A percentile compares a stretch with the other conserved stretches of the same genome.
These are phyloP conservation scores for Salvator merianae DNA, from an alignment of 2,113 vertebrate species.

Conservation along the genomic window DNA sequence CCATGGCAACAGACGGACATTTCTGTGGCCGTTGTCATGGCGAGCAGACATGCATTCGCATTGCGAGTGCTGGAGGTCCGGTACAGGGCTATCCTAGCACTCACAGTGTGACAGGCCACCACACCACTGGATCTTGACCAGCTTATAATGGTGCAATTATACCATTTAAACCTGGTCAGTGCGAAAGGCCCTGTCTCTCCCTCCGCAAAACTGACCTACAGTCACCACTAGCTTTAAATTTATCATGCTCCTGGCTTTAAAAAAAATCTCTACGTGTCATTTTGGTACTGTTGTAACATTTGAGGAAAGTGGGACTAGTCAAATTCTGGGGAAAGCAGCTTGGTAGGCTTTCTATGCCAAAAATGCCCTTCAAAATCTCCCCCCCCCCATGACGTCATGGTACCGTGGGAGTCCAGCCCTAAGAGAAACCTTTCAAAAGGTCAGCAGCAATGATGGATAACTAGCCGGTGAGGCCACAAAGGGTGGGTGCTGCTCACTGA, in stretches of 20 bases:
- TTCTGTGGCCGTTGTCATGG: too few relatives aligned
- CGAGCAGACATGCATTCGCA: too few relatives aligned
- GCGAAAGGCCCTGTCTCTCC: too few relatives aligned
- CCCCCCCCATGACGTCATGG: slow-evolving; percentile 4
- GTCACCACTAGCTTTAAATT: not conserved
- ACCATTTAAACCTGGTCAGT: too few relatives aligned
- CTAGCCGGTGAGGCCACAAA: slow-evolving; percentile 5
- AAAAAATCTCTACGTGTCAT: slow-evolving; percentile 34
- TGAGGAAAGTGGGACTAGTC: slow-evolving; percentile 45
- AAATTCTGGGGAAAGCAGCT: slow-evolving; percentile 1
- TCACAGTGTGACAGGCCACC: too few relatives aligned
- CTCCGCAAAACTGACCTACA: not conserved
- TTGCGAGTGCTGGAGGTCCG: too few relatives aligned
- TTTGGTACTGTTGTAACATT: slow-evolving; percentile 22
- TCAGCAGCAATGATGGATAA: slow-evolving; percentile 46
- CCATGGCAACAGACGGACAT: too few relatives aligned
- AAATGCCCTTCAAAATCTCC: not conserved
- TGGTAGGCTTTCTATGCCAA: not conserved
- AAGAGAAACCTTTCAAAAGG: slow-evolving; percentile 45
- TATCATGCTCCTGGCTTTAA: not conserved
- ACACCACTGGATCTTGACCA: too few relatives aligned
- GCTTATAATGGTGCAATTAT: too few relatives aligned
- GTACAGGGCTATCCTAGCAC: too few relatives aligned
- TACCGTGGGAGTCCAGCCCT: not conserved
- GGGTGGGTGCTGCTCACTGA: slow-evolving; percentile 13